phyloP scores from a whole-genome alignment of 2,888 invertebrate genomes.

The Gandaritis pyraliata region DNA sequence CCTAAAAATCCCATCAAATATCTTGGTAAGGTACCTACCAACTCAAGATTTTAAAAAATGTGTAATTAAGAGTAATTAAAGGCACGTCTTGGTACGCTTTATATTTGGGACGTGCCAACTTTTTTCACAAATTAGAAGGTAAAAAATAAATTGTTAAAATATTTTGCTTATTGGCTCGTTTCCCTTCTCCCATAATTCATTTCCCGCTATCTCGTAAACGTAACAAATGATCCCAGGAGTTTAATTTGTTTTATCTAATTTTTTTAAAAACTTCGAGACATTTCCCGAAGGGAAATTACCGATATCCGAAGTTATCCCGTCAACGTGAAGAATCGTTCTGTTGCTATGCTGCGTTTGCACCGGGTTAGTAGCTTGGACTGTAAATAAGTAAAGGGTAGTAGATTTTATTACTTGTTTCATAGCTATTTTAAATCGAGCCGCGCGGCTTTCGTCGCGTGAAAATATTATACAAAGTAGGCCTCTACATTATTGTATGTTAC shows the following conservation, averaged over 20 bases:
- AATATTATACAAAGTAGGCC: no score
- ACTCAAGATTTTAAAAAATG: no score
- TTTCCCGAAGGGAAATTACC: constrained; percentile 36
- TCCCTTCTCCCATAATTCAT: constrained; percentile 20
- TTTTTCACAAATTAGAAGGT: neutral
- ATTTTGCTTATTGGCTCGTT: constrained; percentile 1
- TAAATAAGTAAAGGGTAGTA: neutral
- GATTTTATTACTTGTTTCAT: no score
- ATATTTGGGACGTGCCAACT: neutral
- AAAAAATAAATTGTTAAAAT: neutral
- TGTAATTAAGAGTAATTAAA: no score
- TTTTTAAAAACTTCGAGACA: constrained; percentile 34
- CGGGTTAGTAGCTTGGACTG: constrained; percentile 10
- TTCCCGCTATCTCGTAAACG: constrained; percentile 23
- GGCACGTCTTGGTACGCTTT: neutral
- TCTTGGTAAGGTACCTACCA: no score
- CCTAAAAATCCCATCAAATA: no score
- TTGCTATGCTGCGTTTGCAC: constrained; percentile 13
- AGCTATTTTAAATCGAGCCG: no score
- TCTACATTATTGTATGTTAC: no score
- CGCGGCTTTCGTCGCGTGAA: no score
- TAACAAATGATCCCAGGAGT: constrained; percentile 29
- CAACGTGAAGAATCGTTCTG: constrained; percentile 35
- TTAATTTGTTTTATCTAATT: constrained; percentile 39
- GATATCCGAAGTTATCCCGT: constrained; percentile 34